These are phyloP conservation scores for Poeciliopsis presidionis DNA, from an alignment of 2,797 vertebrate genomes.

Conservation along the genomic window DNA sequence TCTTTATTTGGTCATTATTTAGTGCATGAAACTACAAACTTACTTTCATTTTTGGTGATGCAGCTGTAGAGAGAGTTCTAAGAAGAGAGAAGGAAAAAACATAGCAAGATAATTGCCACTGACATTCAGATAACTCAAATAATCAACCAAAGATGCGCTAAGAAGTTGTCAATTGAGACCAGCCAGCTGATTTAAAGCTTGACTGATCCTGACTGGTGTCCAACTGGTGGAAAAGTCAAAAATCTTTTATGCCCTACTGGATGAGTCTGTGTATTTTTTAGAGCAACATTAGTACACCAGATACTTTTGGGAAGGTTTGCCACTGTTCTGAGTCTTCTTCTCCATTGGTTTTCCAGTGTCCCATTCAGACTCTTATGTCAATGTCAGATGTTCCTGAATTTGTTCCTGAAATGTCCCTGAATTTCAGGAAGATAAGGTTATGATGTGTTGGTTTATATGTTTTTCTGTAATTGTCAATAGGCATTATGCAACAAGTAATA, in stretches of 20 bases:
- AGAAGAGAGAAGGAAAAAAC: slow-evolving; percentile 57
- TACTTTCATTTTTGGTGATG: slow-evolving; percentile 99
- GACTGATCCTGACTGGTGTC: not conserved
- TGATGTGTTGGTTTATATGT: not conserved
- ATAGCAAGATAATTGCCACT: not conserved
- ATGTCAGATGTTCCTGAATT: not conserved
- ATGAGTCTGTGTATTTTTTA: not conserved
- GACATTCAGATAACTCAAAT: not conserved
- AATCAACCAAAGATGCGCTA: not conserved
- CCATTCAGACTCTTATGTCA: not conserved
- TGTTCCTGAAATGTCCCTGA: not conserved
- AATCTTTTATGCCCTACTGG: not conserved
- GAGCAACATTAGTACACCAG: not conserved
- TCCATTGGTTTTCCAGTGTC: not conserved
- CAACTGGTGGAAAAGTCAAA: not conserved
- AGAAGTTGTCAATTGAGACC: not conserved
- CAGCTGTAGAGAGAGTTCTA: slow-evolving; percentile 98
- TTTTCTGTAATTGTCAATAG: not conserved
- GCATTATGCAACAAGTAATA: not conserved
- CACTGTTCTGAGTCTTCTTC: not conserved
- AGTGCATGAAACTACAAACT: slow-evolving; percentile 63
- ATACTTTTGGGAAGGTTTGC: not conserved
- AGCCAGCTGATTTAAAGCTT: not conserved
- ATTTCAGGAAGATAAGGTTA: not conserved
- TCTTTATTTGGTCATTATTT: not conserved